Evolutionary conservation across 2,888 invertebrate species (phyloP).

Genomic region (Clostera curtula): DNA sequence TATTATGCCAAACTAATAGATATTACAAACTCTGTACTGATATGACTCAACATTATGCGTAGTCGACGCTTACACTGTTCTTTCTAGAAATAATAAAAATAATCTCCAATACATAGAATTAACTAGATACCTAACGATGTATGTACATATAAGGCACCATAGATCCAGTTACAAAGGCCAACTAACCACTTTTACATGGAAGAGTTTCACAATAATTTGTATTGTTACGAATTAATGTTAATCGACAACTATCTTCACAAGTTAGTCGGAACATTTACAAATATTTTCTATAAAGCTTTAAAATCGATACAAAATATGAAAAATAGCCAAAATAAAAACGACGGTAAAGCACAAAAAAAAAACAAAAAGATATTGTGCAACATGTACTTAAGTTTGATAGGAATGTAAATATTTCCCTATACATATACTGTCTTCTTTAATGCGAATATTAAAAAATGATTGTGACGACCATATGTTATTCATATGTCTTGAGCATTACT

Average conservation of each 20-base stretch:
- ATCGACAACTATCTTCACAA: no score
- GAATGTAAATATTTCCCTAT: conserved; percentile 9
- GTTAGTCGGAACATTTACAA: no score
- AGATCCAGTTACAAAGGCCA: no score
- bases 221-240: no score
- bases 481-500: conserved; percentile 21
- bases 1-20: conserved; percentile 9
- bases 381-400: conserved; percentile 11
- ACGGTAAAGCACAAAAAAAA: no score
- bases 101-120: conserved; percentile 7
- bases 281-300: no score
- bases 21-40: background rate
- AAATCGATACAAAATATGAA: no score
- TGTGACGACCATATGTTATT: background rate
- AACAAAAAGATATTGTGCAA: conserved; percentile 15
- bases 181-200: no score
- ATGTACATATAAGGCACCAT: conserved; percentile 10
- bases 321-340: no score
- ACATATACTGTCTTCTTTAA: conserved; percentile 9
- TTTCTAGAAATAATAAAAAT: background rate
- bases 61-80: no score
- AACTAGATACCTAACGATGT: conserved; percentile 3
- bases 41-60: background rate
- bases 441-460: background rate
- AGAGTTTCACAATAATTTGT: no score